These are phyloP conservation scores for Cranoglanis bouderius DNA, from an alignment of 2,113 vertebrate species.

Conservation along the genomic window DNA sequence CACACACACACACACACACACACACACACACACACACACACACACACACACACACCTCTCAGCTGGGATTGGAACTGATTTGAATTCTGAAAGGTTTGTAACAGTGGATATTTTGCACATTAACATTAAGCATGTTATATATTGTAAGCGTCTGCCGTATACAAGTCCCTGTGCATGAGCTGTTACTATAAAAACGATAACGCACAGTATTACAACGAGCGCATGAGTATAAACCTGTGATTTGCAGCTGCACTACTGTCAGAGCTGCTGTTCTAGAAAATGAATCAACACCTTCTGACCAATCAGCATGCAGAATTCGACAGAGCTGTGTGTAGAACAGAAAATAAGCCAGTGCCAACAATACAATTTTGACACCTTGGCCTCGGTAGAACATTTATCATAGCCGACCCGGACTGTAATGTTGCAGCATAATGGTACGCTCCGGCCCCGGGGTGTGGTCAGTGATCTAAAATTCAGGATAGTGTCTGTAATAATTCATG, in stretches of 20 bases:
- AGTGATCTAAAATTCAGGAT: not conserved
- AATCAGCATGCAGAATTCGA: not conserved
- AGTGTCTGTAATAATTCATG: not conserved
- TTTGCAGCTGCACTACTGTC: not conserved
- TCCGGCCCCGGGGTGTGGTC: not conserved
- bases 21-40: slow-evolving; percentile 21
- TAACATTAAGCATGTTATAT: not conserved
- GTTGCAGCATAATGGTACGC: not conserved
- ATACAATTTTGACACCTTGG: not conserved
- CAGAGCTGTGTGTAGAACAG: not conserved
- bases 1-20: not conserved
- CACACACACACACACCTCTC: not conserved
- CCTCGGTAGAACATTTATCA: not conserved
- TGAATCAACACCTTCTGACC: not conserved
- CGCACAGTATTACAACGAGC: not conserved
- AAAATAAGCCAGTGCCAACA: not conserved
- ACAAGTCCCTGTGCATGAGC: not conserved
- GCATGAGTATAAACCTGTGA: not conserved
- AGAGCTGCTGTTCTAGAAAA: not conserved
- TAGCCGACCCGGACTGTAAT: not conserved
- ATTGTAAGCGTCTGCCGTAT: not conserved
- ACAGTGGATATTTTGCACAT: not conserved
- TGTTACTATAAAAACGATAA: not conserved
- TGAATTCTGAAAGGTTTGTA: not conserved
- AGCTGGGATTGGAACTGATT: not conserved